Conservation (phyloP, 2,113 vertebrate species). For the Colius striatus region DNA sequence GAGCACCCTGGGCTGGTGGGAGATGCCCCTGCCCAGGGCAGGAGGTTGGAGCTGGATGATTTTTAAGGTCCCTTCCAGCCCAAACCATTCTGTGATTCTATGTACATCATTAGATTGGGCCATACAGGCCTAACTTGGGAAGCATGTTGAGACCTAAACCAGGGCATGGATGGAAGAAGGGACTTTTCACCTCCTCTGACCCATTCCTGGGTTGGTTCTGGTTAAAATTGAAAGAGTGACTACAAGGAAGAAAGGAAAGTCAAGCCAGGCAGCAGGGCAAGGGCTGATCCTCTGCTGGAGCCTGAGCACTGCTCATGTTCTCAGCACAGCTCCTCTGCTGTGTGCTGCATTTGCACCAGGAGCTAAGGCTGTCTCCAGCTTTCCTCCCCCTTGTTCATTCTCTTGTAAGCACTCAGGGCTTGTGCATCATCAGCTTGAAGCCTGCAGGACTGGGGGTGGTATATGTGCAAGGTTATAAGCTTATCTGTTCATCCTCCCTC, state of each 20-base stretch:
- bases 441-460: background rate
- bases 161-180: background rate
- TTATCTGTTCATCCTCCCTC: background rate
- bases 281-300: background rate
- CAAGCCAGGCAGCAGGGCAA: background rate
- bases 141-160: background rate
- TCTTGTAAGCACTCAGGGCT: background rate
- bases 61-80: background rate
- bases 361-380: background rate
- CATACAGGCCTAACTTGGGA: background rate
- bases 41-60: background rate
- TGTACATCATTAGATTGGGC: background rate
- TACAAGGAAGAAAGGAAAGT: background rate
- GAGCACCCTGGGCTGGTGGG: background rate
- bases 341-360: background rate
- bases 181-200: background rate
- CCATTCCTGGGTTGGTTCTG: background rate
- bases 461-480: background rate
- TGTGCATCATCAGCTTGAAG: background rate
- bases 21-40: background rate
- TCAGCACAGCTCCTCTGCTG: background rate
- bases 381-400: background rate
- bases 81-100: background rate
- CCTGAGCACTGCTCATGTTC: background rate
- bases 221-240: background rate